phyloP scores from a whole-genome alignment of 2,888 invertebrate genomes.

The Pristionchus arcanus region DNA sequence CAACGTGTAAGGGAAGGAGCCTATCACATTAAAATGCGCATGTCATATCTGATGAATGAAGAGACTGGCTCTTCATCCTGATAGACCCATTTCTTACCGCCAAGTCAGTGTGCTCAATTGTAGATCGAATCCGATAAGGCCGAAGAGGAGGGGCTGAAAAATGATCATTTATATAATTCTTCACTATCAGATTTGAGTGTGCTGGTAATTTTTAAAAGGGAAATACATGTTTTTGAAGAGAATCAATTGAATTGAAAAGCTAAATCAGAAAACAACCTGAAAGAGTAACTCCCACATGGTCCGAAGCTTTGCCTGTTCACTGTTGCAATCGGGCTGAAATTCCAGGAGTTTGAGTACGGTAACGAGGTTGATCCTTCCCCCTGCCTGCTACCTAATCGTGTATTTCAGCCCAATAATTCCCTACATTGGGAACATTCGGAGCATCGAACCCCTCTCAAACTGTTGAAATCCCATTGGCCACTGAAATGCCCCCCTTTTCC shows the following conservation, averaged over 20 bases:
- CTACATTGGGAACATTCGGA: too few species aligned
- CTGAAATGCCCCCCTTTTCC: too few species aligned
- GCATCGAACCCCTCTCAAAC: too few species aligned
- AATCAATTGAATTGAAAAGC: too few species aligned
- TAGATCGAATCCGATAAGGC: slow-evolving; percentile 93
- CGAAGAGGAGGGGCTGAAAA: slow-evolving; percentile 95
- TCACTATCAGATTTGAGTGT: background rate
- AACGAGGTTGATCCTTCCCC: too few species aligned
- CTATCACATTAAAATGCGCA: background rate
- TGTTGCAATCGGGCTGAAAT: background rate
- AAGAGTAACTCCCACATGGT: slow-evolving; percentile 93
- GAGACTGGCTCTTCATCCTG: background rate
- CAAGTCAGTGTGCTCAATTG: slow-evolving; percentile 81
- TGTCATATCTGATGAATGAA: background rate
- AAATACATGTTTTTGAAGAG: too few species aligned
- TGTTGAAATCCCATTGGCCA: too few species aligned
- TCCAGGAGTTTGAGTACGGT: too few species aligned
- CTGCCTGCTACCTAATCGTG: too few species aligned
- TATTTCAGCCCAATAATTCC: too few species aligned
- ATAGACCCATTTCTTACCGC: background rate
- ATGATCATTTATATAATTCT: slow-evolving; percentile 79
- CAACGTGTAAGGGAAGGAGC: too few species aligned
- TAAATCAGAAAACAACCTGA: background rate
- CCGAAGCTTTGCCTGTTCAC: slow-evolving; percentile 59
- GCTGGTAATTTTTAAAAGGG: too few species aligned